A percentile compares a stretch with the other conserved stretches of the same genome.
Conservation (phyloP, 1,140 invertebrate species). For the Penaeus japonicus region DNA sequence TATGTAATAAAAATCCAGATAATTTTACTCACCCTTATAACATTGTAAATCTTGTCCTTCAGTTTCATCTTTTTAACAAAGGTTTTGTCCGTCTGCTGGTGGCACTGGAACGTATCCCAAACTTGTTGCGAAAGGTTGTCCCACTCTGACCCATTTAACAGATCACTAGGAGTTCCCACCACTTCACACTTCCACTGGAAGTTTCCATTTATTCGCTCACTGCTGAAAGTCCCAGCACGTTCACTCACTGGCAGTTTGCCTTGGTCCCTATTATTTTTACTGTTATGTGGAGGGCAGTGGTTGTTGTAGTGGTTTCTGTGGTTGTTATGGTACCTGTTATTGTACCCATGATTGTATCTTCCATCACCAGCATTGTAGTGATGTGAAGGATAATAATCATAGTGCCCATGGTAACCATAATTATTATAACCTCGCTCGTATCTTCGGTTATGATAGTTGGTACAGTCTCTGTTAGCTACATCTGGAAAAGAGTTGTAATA, state of each 20-base stretch:
- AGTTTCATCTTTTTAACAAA: conserved; percentile 83
- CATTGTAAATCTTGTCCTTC: conserved; percentile 78
- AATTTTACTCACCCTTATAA: conserved; percentile 72
- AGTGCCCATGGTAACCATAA: conserved; percentile 11
- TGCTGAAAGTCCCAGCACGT: conserved; percentile 45
- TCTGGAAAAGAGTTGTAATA: conserved; percentile 25
- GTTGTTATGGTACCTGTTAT: conserved; percentile 36
- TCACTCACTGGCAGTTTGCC: conserved; percentile 26
- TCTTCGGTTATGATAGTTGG: conserved; percentile 20
- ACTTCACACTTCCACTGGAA: conserved; percentile 37
- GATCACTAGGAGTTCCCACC: conserved; percentile 27
- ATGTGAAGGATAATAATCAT: conserved; percentile 14
- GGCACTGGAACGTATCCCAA: conserved; percentile 79
- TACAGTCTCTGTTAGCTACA: neutral
- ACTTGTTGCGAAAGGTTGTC: conserved; percentile 73
- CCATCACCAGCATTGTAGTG: neutral
- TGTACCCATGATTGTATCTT: conserved; percentile 10
- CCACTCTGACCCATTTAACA: conserved; percentile 44
- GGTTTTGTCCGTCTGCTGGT: conserved; percentile 81
- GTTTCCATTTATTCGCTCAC: neutral
- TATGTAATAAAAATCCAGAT: neutral
- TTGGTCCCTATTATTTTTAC: neutral
- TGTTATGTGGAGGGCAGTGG: neutral
- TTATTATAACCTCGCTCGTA: conserved; percentile 37
- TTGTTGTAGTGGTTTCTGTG: conserved; percentile 17